Base-by-base conservation (phyloP, 1,140 invertebrate species). In the Drosophila biarmipes region DNA sequence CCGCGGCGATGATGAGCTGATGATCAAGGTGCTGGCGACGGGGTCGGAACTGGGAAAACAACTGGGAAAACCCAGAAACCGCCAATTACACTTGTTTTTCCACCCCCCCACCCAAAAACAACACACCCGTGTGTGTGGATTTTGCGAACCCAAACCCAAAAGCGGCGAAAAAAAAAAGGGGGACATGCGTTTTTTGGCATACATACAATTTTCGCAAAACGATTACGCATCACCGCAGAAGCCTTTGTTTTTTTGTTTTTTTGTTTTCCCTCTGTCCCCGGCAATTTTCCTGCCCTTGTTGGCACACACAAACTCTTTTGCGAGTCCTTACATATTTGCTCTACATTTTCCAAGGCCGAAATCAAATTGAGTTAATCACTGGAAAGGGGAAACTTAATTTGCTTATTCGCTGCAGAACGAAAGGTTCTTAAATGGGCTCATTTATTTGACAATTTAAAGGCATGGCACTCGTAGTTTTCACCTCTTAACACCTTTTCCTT, bases 41-140 rank as follows among this genome's bases (percentile, higher is more conserved):
- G 31, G 34, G 35, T 40, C 58, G 69, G 21, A 37, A 14, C 31
- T n/a, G n/a, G 2, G 52, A 71, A 61, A 61, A 71, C 69, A 67
- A 43, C 63, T n/a, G n/a, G n/a, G 56, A 66, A 66, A 59, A 10
- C 63, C 19, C 46, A 55, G 14, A 43, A 78, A 49, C 76, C 74
- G 38, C 75, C 69, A 80, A 69, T 56, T 73, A 78, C 51, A 67
- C 68, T 73, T 52, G 67, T 79, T 73, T 67, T 62, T 62, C n/a
- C 66, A 46, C 57, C n/a, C 34, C 38, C 49, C 31, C 34, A 15
- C 40, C 57, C 51, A 68, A 53, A 52, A 43, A 43, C 40, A 43
- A 19, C 40, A 43, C 38, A 53, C 59, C 64, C 10, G 2, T 31
- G 35, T 6, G 42, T 43, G 21, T n/a, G 45, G 37, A 42, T 48